Percentiles rank a stretch among this genome's conserved stretches.
phyloP scores from a whole-genome alignment of 2,113 vertebrate genomes.

The Shinisaurus crocodilurus region DNA sequence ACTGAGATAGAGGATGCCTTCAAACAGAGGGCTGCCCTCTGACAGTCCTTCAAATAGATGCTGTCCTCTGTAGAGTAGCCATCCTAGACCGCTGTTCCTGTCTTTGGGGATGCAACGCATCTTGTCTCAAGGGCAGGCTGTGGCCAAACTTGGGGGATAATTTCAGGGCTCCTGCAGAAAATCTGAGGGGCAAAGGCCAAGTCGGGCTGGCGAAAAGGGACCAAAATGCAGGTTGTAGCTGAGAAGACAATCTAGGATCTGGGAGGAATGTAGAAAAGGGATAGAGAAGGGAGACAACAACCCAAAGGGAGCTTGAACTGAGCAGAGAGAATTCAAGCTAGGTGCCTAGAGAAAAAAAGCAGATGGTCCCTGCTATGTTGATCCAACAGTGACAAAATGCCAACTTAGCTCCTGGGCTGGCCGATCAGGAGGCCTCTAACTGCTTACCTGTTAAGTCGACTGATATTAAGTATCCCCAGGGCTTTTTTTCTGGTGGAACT shows the following conservation, averaged over 20 bases:
- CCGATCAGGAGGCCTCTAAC: neutral
- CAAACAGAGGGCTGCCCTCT: too few relatives aligned
- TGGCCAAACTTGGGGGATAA: neutral
- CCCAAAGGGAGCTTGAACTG: neutral
- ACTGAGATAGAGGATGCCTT: too few relatives aligned
- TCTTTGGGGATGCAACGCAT: neutral
- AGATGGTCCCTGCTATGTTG: neutral
- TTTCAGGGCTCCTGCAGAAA: neutral
- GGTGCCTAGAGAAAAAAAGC: neutral
- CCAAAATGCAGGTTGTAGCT: neutral
- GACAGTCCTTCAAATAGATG: too few relatives aligned
- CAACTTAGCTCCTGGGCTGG: neutral
- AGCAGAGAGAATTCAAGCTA: neutral
- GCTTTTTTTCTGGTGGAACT: too few relatives aligned
- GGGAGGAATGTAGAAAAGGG: neutral
- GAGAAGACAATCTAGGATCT: neutral
- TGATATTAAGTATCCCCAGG: too few relatives aligned
- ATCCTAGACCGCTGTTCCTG: neutral
- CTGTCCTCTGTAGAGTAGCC: too few relatives aligned
- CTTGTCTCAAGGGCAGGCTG: neutral
- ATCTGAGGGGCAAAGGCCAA: neutral
- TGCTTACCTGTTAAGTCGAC: neutral
- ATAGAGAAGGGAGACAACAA: neutral
- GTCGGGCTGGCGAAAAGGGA: neutral
- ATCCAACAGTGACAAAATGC: neutral